Conservation (phyloP, 2,797 vertebrate species). For the Acipenser transmontanus region DNA sequence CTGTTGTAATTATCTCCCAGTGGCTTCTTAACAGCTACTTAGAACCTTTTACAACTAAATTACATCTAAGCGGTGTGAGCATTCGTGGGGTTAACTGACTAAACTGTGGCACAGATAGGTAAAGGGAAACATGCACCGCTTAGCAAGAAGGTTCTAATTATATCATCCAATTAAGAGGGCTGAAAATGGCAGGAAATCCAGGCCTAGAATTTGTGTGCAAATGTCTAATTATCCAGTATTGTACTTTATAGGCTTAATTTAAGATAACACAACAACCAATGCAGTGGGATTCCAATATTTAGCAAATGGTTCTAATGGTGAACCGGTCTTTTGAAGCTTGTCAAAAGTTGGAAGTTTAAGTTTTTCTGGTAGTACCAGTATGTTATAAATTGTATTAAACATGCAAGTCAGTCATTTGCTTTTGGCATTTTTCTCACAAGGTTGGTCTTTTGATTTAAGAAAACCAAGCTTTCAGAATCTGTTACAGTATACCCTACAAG, state of each 20-base stretch:
- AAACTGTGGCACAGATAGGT: constrained; percentile 21
- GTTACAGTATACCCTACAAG: too few species aligned
- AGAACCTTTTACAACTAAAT: constrained; percentile 13
- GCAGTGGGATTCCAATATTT: neutral
- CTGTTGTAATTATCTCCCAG: too few species aligned
- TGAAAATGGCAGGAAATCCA: constrained; percentile 28
- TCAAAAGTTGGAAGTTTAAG: too few species aligned
- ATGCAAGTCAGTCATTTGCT: too few species aligned
- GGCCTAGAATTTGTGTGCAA: constrained; percentile 17
- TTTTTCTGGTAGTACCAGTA: too few species aligned
- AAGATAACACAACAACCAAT: constrained; percentile 8
- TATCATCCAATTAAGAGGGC: constrained; percentile 26
- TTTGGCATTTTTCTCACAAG: too few species aligned
- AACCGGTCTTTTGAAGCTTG: too few species aligned
- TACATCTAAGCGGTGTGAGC: constrained; percentile 6
- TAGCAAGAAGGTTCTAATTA: constrained; percentile 30
- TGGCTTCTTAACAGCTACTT: constrained; percentile 4
- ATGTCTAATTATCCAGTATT: neutral
- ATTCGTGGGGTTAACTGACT: constrained; percentile 13
- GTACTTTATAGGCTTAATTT: neutral
- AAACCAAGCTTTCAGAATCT: too few species aligned
- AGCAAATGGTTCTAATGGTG: too few species aligned
- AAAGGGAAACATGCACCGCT: constrained; percentile 18
- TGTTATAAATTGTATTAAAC: too few species aligned
- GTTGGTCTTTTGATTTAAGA: too few species aligned